Base-by-base conservation (phyloP, 2,888 invertebrate species). In the Pyrochroa serraticornis region DNA sequence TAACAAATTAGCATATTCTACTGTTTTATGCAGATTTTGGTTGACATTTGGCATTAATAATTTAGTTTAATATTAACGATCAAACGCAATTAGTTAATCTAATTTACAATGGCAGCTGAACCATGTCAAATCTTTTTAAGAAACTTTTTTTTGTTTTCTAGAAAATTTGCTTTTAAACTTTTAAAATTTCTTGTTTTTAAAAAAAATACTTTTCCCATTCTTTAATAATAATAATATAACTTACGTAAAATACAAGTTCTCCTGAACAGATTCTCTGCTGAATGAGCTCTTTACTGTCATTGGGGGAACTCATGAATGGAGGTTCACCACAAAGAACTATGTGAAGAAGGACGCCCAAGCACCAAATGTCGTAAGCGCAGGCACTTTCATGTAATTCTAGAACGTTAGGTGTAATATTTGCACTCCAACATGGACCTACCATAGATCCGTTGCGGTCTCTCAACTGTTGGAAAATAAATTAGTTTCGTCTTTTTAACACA, bases 341-440 rank as follows among this genome's bases (percentile, higher is more conserved):
- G 79, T 96, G 98, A 0, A 99, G 86, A 49, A 99, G 83, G 32
- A 99, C 95, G 62, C 99, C 99, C 64, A 98, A 84, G 62, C 97
- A 97, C 98, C 98, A 99, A 68, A 98, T 95, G 83, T 99, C 98
- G 82, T 98, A 98, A 44, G 98, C 97, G 55, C 96, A 92, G 77
- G 98, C 98, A 73, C 99, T 99, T 1, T 98, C 98, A 75, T 98
- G 98, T 10, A 94, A 87, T 76, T 97, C 97, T 30, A 99, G 82
- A 51, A 98, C 93, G 82, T 98, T 97, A 0, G 97, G 98, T 0
- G 97, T 97, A 79, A 97, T 99, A 82, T 97, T 97, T 43, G 97
- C 97, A 7, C 98, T 99, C 79, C 98, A 99, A 79, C 98, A 99
- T 0, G 99, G 99, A 1, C 99, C 99, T 98, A 99, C 99, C 39